These are phyloP conservation scores for Phyllopteryx taeniolatus DNA, from an alignment of 2,113 vertebrate genomes.

Conservation along the genomic window DNA sequence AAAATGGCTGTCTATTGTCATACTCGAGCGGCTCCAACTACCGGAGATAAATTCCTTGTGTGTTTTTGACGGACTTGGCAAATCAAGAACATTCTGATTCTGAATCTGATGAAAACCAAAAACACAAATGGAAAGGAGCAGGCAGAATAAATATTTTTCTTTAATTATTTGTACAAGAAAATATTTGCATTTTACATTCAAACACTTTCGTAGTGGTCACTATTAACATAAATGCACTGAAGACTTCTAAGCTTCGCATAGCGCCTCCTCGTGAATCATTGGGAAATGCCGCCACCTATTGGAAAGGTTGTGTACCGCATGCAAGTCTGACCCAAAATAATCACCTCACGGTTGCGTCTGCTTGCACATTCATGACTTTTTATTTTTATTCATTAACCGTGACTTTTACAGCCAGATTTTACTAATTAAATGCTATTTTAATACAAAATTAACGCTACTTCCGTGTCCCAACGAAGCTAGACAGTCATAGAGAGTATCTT, in stretches of 20 bases:
- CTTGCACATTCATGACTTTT: not conserved
- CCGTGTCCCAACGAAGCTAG: not conserved
- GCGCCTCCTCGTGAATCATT: constrained; percentile 16
- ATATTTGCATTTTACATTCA: no score
- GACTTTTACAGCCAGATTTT: not conserved
- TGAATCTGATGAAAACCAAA: no score
- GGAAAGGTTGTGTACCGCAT: constrained; percentile 32
- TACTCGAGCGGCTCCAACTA: no score
- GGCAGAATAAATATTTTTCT: no score
- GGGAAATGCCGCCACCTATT: constrained; percentile 50
- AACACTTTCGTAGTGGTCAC: no score
- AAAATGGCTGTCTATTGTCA: no score
- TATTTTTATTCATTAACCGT: not conserved
- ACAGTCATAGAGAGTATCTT: not conserved
- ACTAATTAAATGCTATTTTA: not conserved
- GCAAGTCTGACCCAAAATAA: not conserved
- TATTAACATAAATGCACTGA: not conserved
- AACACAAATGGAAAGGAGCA: no score
- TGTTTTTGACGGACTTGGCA: no score
- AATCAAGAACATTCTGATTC: no score
- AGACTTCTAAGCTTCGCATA: not conserved
- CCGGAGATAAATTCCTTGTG: no score
- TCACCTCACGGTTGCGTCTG: not conserved
- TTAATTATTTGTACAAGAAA: no score
- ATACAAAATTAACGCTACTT: not conserved